A percentile compares a stretch with the other conserved stretches of the same genome.
Evolutionary conservation across 92 coral and sea anemone genomes (phyloP).

Genomic region (Palythoa heliodiscus): DNA sequence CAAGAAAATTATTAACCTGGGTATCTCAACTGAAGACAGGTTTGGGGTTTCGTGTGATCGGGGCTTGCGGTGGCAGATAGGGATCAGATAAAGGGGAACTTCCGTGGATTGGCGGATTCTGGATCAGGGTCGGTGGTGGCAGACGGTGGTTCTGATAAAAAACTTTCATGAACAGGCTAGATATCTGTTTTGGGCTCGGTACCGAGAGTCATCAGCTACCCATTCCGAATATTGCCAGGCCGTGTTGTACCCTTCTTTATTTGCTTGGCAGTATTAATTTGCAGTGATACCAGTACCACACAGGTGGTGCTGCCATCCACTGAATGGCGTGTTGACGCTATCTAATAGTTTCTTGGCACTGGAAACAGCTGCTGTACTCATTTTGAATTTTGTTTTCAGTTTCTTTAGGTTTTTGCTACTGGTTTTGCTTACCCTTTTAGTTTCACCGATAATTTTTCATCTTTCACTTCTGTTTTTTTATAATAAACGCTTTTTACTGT

Average conservation of each 20-base stretch:
- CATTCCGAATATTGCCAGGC: background rate
- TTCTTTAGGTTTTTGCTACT: too few relatives aligned
- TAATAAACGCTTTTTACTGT: too few relatives aligned
- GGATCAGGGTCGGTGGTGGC: too few relatives aligned
- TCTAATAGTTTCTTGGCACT: background rate
- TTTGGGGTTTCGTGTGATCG: background rate
- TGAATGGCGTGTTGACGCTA: background rate
- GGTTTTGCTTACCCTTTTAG: background rate
- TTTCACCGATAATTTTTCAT: too few relatives aligned
- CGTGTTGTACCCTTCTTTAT: background rate
- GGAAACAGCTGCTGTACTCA: background rate
- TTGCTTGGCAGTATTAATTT: background rate
- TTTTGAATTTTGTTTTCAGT: background rate
- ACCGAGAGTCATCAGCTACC: background rate
- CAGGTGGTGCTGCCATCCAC: slow-evolving; percentile 3
- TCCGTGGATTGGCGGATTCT: too few relatives aligned
- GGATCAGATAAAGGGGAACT: background rate
- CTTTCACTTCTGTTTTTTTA: too few relatives aligned
- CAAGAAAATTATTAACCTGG: background rate
- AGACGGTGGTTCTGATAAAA: background rate
- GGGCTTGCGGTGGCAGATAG: background rate
- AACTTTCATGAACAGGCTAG: background rate
- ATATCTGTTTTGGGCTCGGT: background rate
- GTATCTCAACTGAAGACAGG: background rate
- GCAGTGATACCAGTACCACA: background rate